Evolutionary conservation across 1,140 invertebrate genomes (phyloP), one percentile per base, ranked within the genome.

Genomic region (Drosophila kurseongensis): DNA sequence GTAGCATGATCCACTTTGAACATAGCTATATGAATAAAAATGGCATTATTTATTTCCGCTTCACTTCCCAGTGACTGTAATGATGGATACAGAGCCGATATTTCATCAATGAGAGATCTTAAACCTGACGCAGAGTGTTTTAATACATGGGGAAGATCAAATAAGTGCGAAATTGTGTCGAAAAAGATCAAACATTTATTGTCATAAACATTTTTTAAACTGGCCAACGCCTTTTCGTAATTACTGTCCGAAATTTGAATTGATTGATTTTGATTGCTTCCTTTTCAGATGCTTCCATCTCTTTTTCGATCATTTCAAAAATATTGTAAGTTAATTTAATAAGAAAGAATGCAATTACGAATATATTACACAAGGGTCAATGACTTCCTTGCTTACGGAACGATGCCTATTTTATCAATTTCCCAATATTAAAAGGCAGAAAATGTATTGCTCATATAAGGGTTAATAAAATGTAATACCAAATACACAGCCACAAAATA

Each of bases 191-290:
- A 29, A 27, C 18, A n/a, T n/a, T n/a, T n/a, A n/a, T n/a, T n/a
- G n/a, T n/a, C n/a, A n/a, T n/a, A n/a, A n/a, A n/a, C n/a, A 23
- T 45, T 23, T 45, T 23, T 45, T 18, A 45, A 12, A 45, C 16
- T 45, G 12, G 9, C 44, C 18, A 23, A 47, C 7, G 41, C 51
- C 51, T 40, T 54, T 3, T 54, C 51, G 12, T 54, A 54, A 23
- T 38, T 54, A 5, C 9, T 16, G 2, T 38, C 16, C 8, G 12
- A 36, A 35, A 54, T 54, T 38, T 54, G 10, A 36, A 16, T 38
- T 4, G 3, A 10, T 12, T 2, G 38, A 10, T n/a, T n/a, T n/a
- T n/a, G n/a, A n/a, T n/a, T n/a, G n/a, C n/a, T n/a, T n/a, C n/a
- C n/a, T n/a, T n/a, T n/a, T n/a, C n/a, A n/a, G n/a, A n/a, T n/a